Conservation (phyloP, 1,140 invertebrate species). For the Solen grandis region DNA sequence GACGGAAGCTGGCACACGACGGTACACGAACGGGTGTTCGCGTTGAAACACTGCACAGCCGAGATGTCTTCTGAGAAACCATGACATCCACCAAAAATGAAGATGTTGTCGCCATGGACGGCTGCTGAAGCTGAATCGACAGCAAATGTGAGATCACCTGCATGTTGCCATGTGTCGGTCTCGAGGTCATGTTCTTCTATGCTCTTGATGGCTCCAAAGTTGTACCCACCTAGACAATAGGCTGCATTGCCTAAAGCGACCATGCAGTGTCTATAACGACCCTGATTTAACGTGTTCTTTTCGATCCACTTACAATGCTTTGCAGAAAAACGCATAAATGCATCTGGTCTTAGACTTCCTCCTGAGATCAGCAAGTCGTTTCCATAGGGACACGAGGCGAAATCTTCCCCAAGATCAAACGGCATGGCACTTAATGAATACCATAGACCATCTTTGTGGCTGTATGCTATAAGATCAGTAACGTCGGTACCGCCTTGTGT, state of each 20-base stretch:
- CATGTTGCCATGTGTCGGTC: conserved; percentile 57
- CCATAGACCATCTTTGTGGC: conserved; percentile 50
- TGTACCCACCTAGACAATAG: conserved; percentile 65
- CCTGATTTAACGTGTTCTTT: conserved; percentile 61
- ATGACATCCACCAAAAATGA: conserved; percentile 63
- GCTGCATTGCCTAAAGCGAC: conserved; percentile 56
- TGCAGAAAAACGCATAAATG: conserved; percentile 55
- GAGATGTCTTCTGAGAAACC: conserved; percentile 54
- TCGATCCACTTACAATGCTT: conserved; percentile 60
- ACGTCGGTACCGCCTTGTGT: conserved; percentile 48
- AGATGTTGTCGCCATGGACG: conserved; percentile 60
- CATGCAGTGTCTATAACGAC: conserved; percentile 63
- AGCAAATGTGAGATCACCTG: conserved; percentile 57
- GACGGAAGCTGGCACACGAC: conserved; percentile 29
- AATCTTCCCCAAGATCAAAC: conserved; percentile 63
- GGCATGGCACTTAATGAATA: conserved; percentile 60
- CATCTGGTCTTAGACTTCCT: conserved; percentile 60
- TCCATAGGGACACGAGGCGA: conserved; percentile 61
- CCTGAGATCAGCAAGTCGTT: conserved; percentile 68
- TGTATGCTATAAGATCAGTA: conserved; percentile 52
- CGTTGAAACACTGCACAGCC: conserved; percentile 66
- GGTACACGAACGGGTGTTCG: conserved; percentile 15
- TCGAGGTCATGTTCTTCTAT: conserved; percentile 64
- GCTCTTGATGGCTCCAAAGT: conserved; percentile 51
- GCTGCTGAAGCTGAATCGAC: conserved; percentile 61